Evolutionary conservation across 2,888 invertebrate species (phyloP).

Genomic region (Cordilura impudica): DNA sequence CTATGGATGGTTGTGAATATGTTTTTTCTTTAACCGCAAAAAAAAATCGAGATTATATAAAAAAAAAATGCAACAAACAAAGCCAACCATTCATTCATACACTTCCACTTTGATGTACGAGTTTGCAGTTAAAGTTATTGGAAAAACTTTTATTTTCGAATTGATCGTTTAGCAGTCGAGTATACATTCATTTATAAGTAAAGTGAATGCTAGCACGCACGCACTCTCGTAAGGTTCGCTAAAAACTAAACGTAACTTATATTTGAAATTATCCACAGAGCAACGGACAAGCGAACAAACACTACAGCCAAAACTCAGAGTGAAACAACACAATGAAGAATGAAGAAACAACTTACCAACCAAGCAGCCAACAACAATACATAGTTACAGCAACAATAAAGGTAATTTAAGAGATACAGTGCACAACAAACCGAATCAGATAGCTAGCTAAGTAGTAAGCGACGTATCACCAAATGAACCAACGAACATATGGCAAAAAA

Average conservation of each 20-base stretch:
- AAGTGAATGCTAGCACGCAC: slow-evolving; percentile 45
- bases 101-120: slow-evolving; percentile 16
- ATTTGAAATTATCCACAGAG: slow-evolving; percentile 54
- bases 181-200: not conserved
- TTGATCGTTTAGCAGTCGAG: slow-evolving; percentile 11
- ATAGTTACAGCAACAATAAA: slow-evolving; percentile 32
- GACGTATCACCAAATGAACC: not conserved
- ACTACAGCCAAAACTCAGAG: slow-evolving; percentile 29
- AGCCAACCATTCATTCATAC: not conserved
- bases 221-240: slow-evolving; percentile 57
- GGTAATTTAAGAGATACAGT: slow-evolving; percentile 32
- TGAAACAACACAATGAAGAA: too few species aligned
- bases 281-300: slow-evolving; percentile 24
- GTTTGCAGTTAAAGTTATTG: not conserved
- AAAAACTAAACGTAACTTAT: slow-evolving; percentile 58
- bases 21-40: not conserved
- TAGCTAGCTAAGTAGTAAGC: not conserved
- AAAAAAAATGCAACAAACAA: not conserved
- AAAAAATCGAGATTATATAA: not conserved
- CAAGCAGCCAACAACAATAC: slow-evolving; percentile 1
- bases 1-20: not conserved
- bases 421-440: not conserved
- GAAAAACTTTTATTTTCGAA: not conserved
- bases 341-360: too few species aligned
- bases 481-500: not conserved